These are phyloP conservation scores for Sepioteuthis lessoniana DNA, from an alignment of 2,888 invertebrate species.

Conservation along the genomic window DNA sequence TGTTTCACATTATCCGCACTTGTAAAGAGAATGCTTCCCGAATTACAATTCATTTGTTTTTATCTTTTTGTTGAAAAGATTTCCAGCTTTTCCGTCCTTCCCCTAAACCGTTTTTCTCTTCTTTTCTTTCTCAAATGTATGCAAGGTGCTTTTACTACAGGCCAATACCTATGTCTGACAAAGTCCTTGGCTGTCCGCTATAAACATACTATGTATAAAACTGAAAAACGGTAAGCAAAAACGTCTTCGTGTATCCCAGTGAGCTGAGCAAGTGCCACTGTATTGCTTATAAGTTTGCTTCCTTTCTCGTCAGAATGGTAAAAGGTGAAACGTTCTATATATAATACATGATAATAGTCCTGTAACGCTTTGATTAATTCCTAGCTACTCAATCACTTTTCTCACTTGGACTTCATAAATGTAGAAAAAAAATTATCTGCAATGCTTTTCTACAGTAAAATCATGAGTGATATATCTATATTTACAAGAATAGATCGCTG, in stretches of 20 bases:
- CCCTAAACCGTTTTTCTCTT: background rate
- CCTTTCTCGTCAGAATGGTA: background rate
- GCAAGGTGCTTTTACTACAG: background rate
- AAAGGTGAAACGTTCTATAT: background rate
- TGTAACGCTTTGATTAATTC: no score
- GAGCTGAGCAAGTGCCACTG: background rate
- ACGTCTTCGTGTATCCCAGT: background rate
- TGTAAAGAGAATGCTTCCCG: slow-evolving; percentile 33
- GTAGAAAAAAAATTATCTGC: no score
- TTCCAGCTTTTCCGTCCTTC: background rate
- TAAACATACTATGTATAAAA: background rate
- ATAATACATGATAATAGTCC: no score
- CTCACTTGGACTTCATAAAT: no score
- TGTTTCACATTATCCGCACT: background rate
- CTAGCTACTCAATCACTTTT: no score
- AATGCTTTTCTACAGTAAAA: no score
- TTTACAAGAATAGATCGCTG: no score
- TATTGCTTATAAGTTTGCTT: background rate
- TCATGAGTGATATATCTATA: no score
- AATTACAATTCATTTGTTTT: slow-evolving; percentile 11
- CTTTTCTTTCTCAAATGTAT: background rate
- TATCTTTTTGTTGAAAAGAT: background rate
- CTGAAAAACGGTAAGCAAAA: background rate
- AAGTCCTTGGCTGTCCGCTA: background rate
- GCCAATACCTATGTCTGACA: background rate